Conservation (phyloP, 2,797 vertebrate genomes). For the Cetoscarus ocellatus region DNA sequence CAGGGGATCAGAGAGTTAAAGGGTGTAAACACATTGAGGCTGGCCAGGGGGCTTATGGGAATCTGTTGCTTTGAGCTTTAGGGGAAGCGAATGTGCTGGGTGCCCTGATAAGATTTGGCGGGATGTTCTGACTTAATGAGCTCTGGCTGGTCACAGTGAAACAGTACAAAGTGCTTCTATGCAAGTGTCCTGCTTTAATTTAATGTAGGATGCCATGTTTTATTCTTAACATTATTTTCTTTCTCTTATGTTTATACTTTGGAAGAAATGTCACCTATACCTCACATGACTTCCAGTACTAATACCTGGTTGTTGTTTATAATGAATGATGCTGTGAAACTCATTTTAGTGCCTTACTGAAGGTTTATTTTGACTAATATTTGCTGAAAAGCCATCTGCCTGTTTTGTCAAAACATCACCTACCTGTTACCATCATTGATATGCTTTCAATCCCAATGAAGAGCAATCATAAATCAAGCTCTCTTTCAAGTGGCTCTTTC, state of each 20-base stretch:
- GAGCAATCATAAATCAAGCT: conserved; percentile 32
- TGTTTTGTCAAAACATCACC: conserved; percentile 1
- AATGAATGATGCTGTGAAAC: not conserved
- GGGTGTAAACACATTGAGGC: conserved; percentile 50
- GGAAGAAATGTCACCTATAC: not conserved
- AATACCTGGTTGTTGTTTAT: not conserved
- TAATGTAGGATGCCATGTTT: not conserved
- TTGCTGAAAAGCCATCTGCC: not conserved
- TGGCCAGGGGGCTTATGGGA: conserved; percentile 44
- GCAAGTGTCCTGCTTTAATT: not conserved
- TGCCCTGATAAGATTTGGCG: conserved; percentile 52
- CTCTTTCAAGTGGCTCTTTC: conserved; percentile 45
- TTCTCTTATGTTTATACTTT: not conserved
- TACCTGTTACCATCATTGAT: conserved; percentile 8
- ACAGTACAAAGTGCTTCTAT: not conserved
- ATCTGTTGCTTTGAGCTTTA: conserved; percentile 53
- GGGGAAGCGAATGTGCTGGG: conserved; percentile 26
- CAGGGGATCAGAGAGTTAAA: conserved; percentile 51
- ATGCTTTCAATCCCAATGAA: conserved; percentile 19
- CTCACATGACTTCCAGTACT: not conserved
- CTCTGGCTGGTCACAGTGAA: conserved; percentile 30
- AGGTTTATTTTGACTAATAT: not conserved
- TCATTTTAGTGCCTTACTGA: not conserved
- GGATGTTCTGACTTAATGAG: conserved; percentile 52
- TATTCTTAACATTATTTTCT: not conserved